Percentiles rank a stretch among this genome's conserved stretches.
Evolutionary conservation across 2,888 invertebrate genomes (phyloP).

Genomic region (Hartigia nigra): DNA sequence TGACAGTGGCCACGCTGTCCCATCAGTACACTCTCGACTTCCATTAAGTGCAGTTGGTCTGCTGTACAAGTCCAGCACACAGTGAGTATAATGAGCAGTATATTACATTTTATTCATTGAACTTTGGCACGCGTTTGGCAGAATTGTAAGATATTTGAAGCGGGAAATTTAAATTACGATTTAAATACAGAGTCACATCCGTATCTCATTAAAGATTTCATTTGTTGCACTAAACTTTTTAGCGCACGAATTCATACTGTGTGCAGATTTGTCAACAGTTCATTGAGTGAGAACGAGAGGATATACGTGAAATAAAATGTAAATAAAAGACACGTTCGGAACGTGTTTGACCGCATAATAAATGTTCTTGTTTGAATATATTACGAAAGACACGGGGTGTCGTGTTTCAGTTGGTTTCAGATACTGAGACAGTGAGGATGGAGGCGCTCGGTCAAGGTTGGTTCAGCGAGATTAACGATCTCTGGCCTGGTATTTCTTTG

Average conservation of each 20-base stretch:
- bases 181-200: not conserved
- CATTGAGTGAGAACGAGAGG: not conserved
- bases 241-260: too few relatives aligned
- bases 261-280: not conserved
- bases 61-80: not conserved
- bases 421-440: conserved; percentile 67
- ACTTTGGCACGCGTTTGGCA: not conserved
- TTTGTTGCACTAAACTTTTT: not conserved
- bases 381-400: conserved; percentile 11
- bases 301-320: not conserved
- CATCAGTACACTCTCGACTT: not conserved
- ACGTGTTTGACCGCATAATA: conserved; percentile 42
- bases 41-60: conserved; percentile 1
- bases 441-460: conserved; percentile 82
- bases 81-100: not conserved
- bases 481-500: conserved; percentile 92
- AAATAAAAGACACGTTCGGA: conserved; percentile 13
- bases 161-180: not conserved
- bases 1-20: conserved; percentile 3
- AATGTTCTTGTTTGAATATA: conserved; percentile 11
- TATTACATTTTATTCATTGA: not conserved
- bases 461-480: conserved; percentile 91
- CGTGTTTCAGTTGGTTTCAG: conserved; percentile 29
- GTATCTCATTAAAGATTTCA: not conserved
- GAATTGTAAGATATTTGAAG: not conserved